These are phyloP conservation scores for Ophonus ardosiacus DNA, from an alignment of 2,888 invertebrate genomes.

Conservation along the genomic window DNA sequence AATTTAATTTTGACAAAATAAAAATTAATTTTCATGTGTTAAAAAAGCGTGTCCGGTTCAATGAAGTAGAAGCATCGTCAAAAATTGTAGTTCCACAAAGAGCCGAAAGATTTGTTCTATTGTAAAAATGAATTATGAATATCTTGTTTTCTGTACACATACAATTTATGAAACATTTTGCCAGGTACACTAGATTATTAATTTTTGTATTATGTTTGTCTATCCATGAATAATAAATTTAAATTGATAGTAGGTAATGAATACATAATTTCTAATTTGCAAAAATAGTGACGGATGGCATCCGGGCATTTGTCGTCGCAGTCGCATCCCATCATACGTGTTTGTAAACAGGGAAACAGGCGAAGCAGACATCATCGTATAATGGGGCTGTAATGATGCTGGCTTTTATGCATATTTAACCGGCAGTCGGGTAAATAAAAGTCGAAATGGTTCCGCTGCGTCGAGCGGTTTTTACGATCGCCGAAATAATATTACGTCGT, in stretches of 20 bases:
- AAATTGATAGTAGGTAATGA: background rate
- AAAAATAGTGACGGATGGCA: background rate
- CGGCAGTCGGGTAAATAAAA: conserved; percentile 36
- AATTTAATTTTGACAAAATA: too few species aligned
- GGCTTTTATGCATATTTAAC: conserved; percentile 53
- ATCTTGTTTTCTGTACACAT: too few species aligned
- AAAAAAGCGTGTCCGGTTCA: too few species aligned
- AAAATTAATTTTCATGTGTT: too few species aligned
- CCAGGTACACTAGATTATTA: too few species aligned
- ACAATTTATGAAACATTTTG: too few species aligned
- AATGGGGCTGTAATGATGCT: conserved; percentile 38
- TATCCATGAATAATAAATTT: background rate
- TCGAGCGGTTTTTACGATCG: conserved; percentile 56
- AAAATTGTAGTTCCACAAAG: too few species aligned
- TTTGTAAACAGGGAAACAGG: background rate
- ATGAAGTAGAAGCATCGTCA: too few species aligned
- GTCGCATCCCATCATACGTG: background rate
- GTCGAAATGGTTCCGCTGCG: conserved; percentile 39
- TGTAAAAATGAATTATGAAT: too few species aligned
- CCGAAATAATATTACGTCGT: conserved; percentile 56
- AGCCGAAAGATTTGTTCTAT: too few species aligned
- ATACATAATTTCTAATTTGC: background rate
- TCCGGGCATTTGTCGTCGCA: background rate
- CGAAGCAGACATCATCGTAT: conserved; percentile 5
- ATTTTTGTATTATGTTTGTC: background rate